phyloP scores from a whole-genome alignment of 2,888 invertebrate species.

The Nudaria mundana region DNA sequence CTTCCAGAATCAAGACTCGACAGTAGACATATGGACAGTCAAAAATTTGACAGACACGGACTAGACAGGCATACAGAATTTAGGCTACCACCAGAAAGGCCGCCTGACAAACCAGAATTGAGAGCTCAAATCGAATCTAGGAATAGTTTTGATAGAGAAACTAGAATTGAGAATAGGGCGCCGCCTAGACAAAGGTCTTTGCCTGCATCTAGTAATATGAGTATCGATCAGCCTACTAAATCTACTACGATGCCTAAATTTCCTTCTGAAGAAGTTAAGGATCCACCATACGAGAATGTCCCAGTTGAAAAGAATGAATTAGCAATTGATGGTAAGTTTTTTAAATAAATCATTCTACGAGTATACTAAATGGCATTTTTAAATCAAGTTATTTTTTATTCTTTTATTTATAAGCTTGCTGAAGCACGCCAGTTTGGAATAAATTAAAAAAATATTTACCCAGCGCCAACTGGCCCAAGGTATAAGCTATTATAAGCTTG shows the following conservation, averaged over 20 bases:
- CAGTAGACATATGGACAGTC: constrained; percentile 19
- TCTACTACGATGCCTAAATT: constrained; percentile 82
- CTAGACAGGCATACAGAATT: constrained; percentile 44
- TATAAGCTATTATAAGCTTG: too few species aligned
- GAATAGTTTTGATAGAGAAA: constrained; percentile 38
- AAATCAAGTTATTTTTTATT: too few species aligned
- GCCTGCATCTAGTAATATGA: constrained; percentile 59
- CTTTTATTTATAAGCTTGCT: too few species aligned
- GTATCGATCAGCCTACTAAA: constrained; percentile 72
- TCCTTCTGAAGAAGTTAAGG: constrained; percentile 66
- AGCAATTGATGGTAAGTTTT: constrained; percentile 62
- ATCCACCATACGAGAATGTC: constrained; percentile 71
- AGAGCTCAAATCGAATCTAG: constrained; percentile 29
- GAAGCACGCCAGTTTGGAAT: too few species aligned
- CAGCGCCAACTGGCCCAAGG: too few species aligned
- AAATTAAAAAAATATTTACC: too few species aligned
- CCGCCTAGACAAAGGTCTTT: constrained; percentile 69
- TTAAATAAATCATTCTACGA: too few species aligned
- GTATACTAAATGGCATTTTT: too few species aligned
- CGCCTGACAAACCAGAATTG: constrained; percentile 46
- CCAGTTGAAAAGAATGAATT: constrained; percentile 63
- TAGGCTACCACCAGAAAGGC: constrained; percentile 45
- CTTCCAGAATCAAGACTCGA: constrained; percentile 14
- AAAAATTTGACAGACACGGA: constrained; percentile 14
- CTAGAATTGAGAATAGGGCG: constrained; percentile 52